Percentiles rank a stretch among this genome's conserved stretches.
Evolutionary conservation across 1,140 invertebrate species (phyloP).

Genomic region (Habropoda laboriosa): DNA sequence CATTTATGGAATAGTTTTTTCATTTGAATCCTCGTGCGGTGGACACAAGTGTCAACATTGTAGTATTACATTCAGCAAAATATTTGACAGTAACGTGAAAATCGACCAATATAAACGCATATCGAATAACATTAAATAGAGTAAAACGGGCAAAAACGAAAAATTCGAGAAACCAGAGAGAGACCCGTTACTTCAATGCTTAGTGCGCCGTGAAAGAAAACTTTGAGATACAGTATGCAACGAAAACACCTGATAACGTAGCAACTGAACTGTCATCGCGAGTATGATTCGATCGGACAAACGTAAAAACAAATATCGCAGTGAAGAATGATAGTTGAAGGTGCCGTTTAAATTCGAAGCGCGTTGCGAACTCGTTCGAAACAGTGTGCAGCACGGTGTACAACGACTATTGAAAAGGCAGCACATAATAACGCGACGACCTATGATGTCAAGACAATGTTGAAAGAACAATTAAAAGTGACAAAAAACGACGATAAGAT

Average conservation of each 20-base stretch:
- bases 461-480: neutral
- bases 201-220: neutral
- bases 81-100: neutral
- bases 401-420: neutral
- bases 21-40: slow-evolving; percentile 65
- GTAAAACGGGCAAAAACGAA: neutral
- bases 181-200: neutral
- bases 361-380: neutral
- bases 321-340: neutral
- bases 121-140: neutral
- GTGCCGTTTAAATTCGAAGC: slow-evolving; percentile 19
- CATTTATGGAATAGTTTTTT: slow-evolving; percentile 34
- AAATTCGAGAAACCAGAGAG: neutral
- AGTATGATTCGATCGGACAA: neutral
- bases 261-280: slow-evolving; percentile 7
- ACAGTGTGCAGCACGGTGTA: neutral
- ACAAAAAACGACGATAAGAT: slow-evolving; percentile 24
- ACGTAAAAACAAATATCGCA: slow-evolving; percentile 24
- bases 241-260: slow-evolving; percentile 20
- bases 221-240: neutral
- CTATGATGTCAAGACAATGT: neutral
- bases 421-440: neutral
- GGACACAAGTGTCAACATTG: slow-evolving; percentile 36
- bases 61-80: neutral
- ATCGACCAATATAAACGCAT: neutral